Evolutionary conservation across 2,888 invertebrate genomes (phyloP).

Genomic region (Heptascelio sp.): DNA sequence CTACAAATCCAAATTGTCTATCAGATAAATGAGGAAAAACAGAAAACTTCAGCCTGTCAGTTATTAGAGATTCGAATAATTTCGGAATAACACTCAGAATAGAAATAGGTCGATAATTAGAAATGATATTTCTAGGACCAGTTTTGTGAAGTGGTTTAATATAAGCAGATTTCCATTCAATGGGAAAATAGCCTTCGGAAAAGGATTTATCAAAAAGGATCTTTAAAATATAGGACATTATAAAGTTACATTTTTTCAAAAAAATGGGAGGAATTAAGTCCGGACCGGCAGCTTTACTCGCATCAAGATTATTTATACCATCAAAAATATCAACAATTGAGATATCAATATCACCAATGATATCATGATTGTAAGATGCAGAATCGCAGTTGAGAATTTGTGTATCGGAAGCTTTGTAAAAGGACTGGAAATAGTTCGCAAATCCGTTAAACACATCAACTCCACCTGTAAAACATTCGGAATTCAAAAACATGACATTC

Average conservation of each 20-base stretch:
- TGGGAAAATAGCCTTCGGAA: too few species aligned
- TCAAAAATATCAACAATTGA: background rate
- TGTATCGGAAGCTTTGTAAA: too few species aligned
- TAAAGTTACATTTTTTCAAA: background rate
- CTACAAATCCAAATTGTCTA: background rate
- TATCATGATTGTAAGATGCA: too few species aligned
- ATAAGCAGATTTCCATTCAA: background rate
- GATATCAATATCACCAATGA: too few species aligned
- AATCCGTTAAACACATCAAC: too few species aligned
- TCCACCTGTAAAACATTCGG: too few species aligned
- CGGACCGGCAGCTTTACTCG: background rate
- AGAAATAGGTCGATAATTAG: background rate
- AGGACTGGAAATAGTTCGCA: too few species aligned
- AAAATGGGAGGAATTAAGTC: background rate
- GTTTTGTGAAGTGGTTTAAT: background rate
- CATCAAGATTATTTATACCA: background rate
- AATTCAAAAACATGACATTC: too few species aligned
- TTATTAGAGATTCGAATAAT: background rate
- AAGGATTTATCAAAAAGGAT: too few species aligned
- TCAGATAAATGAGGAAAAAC: background rate
- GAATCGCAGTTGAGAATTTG: too few species aligned
- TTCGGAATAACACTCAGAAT: background rate
- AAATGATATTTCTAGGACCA: background rate
- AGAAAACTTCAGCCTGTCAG: background rate
- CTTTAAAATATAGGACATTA: too few species aligned